These are phyloP conservation scores for Coilia nasus DNA, from an alignment of 2,797 vertebrate species.

Conservation along the genomic window DNA sequence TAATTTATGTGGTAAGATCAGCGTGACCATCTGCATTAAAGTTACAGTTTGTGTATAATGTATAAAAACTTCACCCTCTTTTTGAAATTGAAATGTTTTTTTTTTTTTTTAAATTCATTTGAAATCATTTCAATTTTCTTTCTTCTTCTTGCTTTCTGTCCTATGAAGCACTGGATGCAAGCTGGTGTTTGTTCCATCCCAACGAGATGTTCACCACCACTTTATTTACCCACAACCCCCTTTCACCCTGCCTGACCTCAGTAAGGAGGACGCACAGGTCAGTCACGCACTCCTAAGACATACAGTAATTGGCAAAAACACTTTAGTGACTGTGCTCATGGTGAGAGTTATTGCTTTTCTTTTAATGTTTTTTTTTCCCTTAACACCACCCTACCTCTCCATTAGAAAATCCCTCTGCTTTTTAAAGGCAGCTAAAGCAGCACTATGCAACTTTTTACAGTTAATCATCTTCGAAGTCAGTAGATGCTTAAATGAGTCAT, in stretches of 20 bases:
- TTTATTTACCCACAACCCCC: conserved; percentile 91
- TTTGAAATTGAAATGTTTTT: no score
- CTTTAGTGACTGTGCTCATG: background rate
- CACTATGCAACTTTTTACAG: no score
- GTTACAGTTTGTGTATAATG: background rate
- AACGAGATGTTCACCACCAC: conserved; percentile 86
- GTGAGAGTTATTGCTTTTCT: background rate
- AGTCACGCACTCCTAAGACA: conserved; percentile 32
- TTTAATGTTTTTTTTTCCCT: background rate
- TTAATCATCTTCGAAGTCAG: no score
- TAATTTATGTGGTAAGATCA: no score
- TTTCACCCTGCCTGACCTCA: conserved; percentile 72
- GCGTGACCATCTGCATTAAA: background rate
- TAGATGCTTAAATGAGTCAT: no score
- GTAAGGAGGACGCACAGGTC: conserved; percentile 80
- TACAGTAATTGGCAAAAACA: background rate
- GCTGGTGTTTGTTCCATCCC: conserved; percentile 86
- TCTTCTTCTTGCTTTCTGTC: background rate
- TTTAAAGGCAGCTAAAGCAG: no score
- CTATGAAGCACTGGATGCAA: conserved; percentile 78
- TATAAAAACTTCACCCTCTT: background rate
- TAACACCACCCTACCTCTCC: no score
- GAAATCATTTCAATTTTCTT: background rate
- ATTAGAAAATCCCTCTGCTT: no score
- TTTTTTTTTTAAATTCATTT: no score